Base-by-base conservation (phyloP, 2,113 vertebrate species). In the Neodontobutis hainanensis region DNA sequence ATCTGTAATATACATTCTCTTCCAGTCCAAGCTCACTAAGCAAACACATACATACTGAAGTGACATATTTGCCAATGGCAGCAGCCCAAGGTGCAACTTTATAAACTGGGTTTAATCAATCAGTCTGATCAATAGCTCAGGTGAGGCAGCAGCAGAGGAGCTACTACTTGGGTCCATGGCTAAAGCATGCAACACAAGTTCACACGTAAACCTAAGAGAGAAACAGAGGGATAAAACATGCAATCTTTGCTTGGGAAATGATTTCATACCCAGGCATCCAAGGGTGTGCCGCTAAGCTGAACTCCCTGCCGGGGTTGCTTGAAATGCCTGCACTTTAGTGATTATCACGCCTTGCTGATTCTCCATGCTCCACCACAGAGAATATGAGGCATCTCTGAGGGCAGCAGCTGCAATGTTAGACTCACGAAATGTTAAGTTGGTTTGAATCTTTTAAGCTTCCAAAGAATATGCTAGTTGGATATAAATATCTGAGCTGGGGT, bases 91-190 rank as follows among this genome's bases (percentile, higher is more conserved):
- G 62, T 65, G 35, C 76, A 70, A 40, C 68, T 85, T 59, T 35
- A 80, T 65, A 52, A 66, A 65, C 9, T 43, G 51, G 76, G 40
- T 84, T 78, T 78, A 84, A 84, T 87, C 84, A 82, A 47, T 86
- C 48, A 3, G 4, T 56, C 42, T 75, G 67, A 86, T 88, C 83
- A 5, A 87, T 86, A 87, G 50, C 76, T 87, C 76, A 83, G 70
- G 74, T 73, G 75, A 73, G 70, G 60, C 81, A 60, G 62, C 45
- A 42, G 66, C 62, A 61, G 46, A 57, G 60, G 27, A 35, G 46
- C n/a, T 27, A 27, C 38, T 3, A 32, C 46, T 77, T 35, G 5
- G 9, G 65, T 50, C 58, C 51, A 47, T 61, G 64, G 47, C 32
- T 67, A 46, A 68, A 70, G 34, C 66, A 48, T 48, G 35, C 56